Evolutionary conservation across 2,797 vertebrate species (phyloP), one percentile per base, ranked within the genome.

Genomic region (Sebastes cheni): DNA sequence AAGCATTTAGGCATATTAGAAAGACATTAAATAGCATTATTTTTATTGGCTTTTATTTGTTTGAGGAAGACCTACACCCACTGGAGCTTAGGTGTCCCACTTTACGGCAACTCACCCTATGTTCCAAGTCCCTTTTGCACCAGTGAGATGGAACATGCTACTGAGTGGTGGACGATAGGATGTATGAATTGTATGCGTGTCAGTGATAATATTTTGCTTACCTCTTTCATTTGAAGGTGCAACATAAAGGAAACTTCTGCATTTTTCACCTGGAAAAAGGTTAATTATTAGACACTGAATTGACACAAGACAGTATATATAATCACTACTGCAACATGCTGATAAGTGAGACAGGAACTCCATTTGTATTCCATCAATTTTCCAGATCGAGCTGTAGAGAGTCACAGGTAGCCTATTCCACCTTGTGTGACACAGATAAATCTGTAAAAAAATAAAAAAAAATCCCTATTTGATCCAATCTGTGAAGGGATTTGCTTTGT

Each of bases 161-260:
- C 32, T 55, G 55, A 30, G 11, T 22, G 39, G 14, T 20, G 42
- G 29, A 56, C 6, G 8, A 5, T 11, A 18, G 10, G 30, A 18
- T 36, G 59, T 5, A 6, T 30, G 29, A 50, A 20, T 23, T 11
- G 46, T 20, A 4, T 54, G 2, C 4, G 4, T 68, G n/a, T 55
- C 46, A 70, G 5, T 60, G 36, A 72, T 30, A 34, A 80, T 4
- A 68, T 23, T 18, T 55, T 75, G 72, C 93, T 86, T 93, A 98
- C 97, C 97, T 97, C 93, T 93, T 89, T 98, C 97, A 64, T 96
- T 92, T 69, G 95, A 89, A 76, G 97, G 96, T 29, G 97, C 96
- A 22, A 98, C 95, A 25, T 96, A 94, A 72, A 98, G 94, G 88
- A 98, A 98, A 88, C 95, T 97, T 91, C 97, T 93, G 88, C 97